Base-by-base conservation (phyloP, 2,797 vertebrate genomes). In the Eurystomus glaucurus region DNA sequence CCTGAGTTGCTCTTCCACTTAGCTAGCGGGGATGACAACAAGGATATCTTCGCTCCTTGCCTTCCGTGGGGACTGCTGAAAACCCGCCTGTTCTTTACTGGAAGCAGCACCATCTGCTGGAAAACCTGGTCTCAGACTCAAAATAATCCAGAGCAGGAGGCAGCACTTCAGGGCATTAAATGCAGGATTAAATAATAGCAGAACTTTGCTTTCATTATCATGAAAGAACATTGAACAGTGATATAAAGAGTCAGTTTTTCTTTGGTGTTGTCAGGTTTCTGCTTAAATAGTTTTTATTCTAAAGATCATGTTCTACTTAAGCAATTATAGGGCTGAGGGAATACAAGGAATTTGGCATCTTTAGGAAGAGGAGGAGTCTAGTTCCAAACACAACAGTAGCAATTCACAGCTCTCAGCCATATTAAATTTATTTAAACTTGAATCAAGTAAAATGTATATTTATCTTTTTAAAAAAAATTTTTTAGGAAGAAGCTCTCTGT, bases 81-180 rank as follows among this genome's bases (percentile, higher is more conserved):
- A 83, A 21, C 35, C 37, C n/a, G 29, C 33, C 25, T 50, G 12
- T 66, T 94, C 65, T 75, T 75, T 9, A 0, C 82, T 91, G 92
- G 85, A 11, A 90, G 81, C 79, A 96, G 93, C 95, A 86, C 97
- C 97, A 97, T 97, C 97, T 97, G 81, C 93, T 97, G 97, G 96
- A 78, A 79, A 26, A 64, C 7, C 68, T 85, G 3, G 0, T 66
- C 51, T 57, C 61, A 41, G 29, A 10, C 35, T 65, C 55, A 8
- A 26, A 64, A 55, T 62, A 66, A 50, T 64, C 33, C 54, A 28
- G 25, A 75, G 35, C 91, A 86, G 94, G 45, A 93, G 82, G 41
- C 74, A 13, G 15, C 0, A 13, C 79, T 76, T 43, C 72, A 31
- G 82, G 79, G 62, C 81, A 45, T 31, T 84, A 76, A 39, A 17